These are phyloP conservation scores for Onychostruthus taczanowskii DNA, from an alignment of 2,113 vertebrate genomes.

Conservation along the genomic window DNA sequence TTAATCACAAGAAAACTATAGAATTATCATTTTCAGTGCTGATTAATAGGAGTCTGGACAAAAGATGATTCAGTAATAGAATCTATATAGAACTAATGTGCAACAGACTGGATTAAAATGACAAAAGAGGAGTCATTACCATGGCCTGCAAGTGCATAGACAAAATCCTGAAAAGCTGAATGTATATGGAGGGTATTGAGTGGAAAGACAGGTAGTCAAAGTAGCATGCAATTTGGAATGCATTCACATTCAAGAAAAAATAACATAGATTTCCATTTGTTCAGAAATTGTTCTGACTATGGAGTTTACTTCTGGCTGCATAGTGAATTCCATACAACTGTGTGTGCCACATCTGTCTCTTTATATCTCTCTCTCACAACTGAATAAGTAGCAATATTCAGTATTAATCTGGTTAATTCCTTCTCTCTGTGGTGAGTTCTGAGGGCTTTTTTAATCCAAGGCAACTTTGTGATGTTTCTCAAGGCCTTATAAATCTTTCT, in stretches of 20 bases:
- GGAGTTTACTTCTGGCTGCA: background rate
- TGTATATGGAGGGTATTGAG: background rate
- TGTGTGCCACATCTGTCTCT: background rate
- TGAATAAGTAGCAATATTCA: background rate
- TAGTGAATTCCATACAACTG: background rate
- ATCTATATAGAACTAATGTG: background rate
- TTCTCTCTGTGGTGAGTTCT: background rate
- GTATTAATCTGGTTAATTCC: background rate
- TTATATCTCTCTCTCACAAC: background rate
- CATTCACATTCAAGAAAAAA: background rate
- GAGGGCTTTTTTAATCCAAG: background rate
- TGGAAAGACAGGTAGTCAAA: background rate
- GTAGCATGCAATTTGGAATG: background rate
- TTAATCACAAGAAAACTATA: background rate
- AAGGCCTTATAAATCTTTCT: background rate
- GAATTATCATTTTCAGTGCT: background rate
- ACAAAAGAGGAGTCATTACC: background rate
- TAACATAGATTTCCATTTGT: background rate
- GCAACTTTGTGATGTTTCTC: background rate
- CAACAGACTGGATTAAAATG: background rate
- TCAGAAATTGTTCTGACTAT: background rate
- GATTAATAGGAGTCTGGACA: background rate
- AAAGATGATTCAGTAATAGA: background rate
- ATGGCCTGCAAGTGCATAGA: background rate
- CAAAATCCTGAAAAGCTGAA: background rate